Evolutionary conservation across 2,113 vertebrate species (phyloP), one percentile per base, ranked within the genome.

Genomic region (Pantherophis guttatus): DNA sequence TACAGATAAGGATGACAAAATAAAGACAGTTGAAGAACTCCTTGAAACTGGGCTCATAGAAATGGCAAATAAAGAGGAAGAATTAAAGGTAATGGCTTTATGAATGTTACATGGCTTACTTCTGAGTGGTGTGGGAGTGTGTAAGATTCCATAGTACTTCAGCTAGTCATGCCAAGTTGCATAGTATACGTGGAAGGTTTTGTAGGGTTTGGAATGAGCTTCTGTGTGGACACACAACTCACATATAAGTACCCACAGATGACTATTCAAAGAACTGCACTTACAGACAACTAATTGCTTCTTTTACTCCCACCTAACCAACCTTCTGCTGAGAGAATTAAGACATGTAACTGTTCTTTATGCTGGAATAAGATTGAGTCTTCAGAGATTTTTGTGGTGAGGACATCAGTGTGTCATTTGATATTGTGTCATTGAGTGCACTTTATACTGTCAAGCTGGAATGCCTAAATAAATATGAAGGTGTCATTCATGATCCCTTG

Each of bases 31-130:
- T 52, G 99, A 99, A 97, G 98, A 97, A 93, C 97, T 99, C 92
- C 97, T 99, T 93, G 99, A 99, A 96, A 97, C 98, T 93, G 99
- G 99, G 90, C 98, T 99, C 91, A 99, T 99, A 94, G 98, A 99
- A 96, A 98, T 99, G 97, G 99, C 99, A 93, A 99, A 99, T 95
- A 99, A 99, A 95, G 98, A 99, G 91, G 99, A 99, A n/a, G 98
- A 98, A 86, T 97, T 99, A 62, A 98, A 98, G 98, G 99, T 99
- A 97, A 97, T 50, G 95, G 85, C 70, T 55, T 2, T 54, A 70
- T 39, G 75, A 54, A 50, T 53, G 1, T 24, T 50, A 26, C 19
- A 3, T 39, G 12, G 7, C 29, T 33, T 11, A 29, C 8, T 21
- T 24, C 29, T 39, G 21, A 12, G 9, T 59, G 44, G n/a, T 17